Evolutionary conservation across 2,888 invertebrate species (phyloP).

Genomic region (Teleogryllus oceanicus): DNA sequence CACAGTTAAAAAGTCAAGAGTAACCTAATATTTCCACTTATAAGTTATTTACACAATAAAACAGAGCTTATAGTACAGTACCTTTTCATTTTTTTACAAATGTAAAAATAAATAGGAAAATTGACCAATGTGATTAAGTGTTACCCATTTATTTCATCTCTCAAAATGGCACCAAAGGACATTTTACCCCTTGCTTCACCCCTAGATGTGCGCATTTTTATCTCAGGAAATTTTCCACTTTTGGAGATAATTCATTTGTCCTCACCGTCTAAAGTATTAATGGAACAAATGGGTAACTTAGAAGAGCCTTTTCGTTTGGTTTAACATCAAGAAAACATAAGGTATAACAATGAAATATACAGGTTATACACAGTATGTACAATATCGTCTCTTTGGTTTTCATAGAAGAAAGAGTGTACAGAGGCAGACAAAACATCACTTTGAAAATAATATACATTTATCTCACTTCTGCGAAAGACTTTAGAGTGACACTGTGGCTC

Average conservation of each 20-base stretch:
- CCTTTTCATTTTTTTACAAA: conserved; percentile 10
- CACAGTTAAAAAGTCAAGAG: conserved; percentile 1
- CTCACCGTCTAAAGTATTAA: not conserved
- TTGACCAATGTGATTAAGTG: not conserved
- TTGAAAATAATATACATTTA: not conserved
- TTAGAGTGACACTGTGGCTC: not conserved
- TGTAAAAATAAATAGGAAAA: conserved; percentile 9
- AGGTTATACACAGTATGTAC: not conserved
- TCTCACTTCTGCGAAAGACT: conserved; percentile 1
- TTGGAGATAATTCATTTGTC: not conserved
- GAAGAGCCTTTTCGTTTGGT: not conserved
- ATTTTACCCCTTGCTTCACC: not conserved
- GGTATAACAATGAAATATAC: not conserved
- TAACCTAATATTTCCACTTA: not conserved
- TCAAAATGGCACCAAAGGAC: not conserved
- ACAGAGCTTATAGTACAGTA: not conserved
- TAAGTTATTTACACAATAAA: conserved; percentile 10
- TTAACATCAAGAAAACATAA: too few species aligned
- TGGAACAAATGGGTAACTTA: not conserved
- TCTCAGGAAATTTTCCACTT: not conserved
- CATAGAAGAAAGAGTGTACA: not conserved
- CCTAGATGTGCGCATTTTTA: not conserved
- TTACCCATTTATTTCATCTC: not conserved
- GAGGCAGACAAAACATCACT: not conserved
- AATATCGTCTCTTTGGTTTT: conserved; percentile 12